Conservation (phyloP, 2,888 invertebrate genomes). For the Selenia dentaria region DNA sequence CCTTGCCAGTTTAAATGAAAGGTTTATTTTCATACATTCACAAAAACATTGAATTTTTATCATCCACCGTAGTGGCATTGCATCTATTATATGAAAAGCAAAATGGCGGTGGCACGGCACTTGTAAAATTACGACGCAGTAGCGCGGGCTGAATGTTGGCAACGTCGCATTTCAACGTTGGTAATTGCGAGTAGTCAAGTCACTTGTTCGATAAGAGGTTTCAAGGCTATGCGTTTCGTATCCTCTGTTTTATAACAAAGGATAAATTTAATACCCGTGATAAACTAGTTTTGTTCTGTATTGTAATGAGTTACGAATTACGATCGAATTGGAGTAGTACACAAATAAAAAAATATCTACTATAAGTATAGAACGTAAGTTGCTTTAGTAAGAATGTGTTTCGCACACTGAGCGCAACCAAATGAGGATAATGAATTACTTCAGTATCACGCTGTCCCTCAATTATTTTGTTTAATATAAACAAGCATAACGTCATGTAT, state of each 20-base stretch:
- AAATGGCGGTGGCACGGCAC: slow-evolving; percentile 64
- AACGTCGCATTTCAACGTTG: slow-evolving; percentile 68
- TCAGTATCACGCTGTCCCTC: no score
- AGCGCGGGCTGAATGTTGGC: slow-evolving; percentile 69
- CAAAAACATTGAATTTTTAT: no score
- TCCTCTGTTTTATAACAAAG: slow-evolving; percentile 68
- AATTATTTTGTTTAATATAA: no score
- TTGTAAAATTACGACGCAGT: slow-evolving; percentile 77
- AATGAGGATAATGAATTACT: no score
- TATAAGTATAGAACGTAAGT: no score
- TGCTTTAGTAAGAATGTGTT: no score
- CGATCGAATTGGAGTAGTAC: slow-evolving; percentile 43
- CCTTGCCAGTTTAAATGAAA: no score
- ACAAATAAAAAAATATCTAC: slow-evolving; percentile 19
- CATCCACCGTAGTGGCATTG: slow-evolving; percentile 43
- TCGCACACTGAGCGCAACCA: no score
- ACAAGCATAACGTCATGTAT: no score
- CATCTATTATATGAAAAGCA: slow-evolving; percentile 67
- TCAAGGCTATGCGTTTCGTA: slow-evolving; percentile 76
- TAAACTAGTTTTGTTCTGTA: slow-evolving; percentile 50
- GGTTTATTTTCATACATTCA: no score
- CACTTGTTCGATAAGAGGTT: slow-evolving; percentile 79
- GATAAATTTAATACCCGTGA: slow-evolving; percentile 57
- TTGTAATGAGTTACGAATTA: no score
- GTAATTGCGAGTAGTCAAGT: slow-evolving; percentile 64